These are phyloP conservation scores for Cyclophora albipunctata DNA, from an alignment of 2,888 invertebrate species.

Conservation along the genomic window DNA sequence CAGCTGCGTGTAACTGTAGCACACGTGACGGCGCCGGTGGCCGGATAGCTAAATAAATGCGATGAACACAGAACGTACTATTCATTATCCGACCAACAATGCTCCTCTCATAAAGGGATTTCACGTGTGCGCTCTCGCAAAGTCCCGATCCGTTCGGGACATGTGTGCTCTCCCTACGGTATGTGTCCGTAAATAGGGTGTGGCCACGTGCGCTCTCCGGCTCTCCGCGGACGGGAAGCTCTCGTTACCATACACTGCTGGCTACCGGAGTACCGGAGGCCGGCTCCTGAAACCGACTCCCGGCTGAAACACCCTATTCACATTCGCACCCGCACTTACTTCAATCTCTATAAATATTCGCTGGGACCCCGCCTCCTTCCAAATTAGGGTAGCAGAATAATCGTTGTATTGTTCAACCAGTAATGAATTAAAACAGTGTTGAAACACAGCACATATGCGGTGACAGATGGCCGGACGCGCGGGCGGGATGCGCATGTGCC, in stretches of 20 bases:
- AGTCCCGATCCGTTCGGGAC: slow-evolving; percentile 73
- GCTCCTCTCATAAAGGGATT: slow-evolving; percentile 72
- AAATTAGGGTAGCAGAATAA: slow-evolving; percentile 45
- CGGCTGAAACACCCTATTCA: slow-evolving; percentile 33
- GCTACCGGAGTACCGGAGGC: slow-evolving; percentile 26
- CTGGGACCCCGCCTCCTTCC: slow-evolving; percentile 4
- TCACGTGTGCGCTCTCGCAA: slow-evolving; percentile 71
- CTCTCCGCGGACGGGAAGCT: slow-evolving; percentile 64
- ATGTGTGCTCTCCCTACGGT: slow-evolving; percentile 71
- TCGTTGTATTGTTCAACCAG: slow-evolving; percentile 49
- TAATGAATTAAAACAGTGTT: slow-evolving; percentile 71
- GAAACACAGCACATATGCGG: slow-evolving; percentile 63
- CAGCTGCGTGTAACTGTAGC: slow-evolving; percentile 59
- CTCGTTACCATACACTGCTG: slow-evolving; percentile 66
- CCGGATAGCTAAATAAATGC: slow-evolving; percentile 74
- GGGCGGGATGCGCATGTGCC: slow-evolving; percentile 57
- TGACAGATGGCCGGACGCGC: slow-evolving; percentile 69
- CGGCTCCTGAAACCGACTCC: slow-evolving; percentile 20
- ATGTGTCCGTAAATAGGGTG: slow-evolving; percentile 74
- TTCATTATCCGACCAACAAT: slow-evolving; percentile 71
- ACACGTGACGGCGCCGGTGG: slow-evolving; percentile 70
- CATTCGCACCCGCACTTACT: not conserved
- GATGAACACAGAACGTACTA: slow-evolving; percentile 59
- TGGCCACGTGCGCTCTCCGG: slow-evolving; percentile 73
- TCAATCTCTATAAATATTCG: not conserved